Evolutionary conservation across 2,113 vertebrate genomes (phyloP).

Genomic region (Austrofundulus limnaeus): DNA sequence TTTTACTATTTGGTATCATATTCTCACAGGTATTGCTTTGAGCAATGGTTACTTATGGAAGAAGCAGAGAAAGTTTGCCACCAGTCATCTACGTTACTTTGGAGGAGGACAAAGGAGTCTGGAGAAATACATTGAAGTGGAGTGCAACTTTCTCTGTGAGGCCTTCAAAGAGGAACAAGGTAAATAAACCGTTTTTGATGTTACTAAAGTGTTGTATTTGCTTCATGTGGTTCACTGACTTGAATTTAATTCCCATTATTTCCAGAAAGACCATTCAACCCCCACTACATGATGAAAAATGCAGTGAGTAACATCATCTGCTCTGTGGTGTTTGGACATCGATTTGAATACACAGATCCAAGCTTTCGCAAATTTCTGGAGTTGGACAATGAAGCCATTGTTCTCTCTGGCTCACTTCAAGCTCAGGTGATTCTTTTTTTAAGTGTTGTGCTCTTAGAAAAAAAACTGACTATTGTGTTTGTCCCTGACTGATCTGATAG

Average conservation of each 20-base stretch:
- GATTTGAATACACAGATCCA: conserved; percentile 85
- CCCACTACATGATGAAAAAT: conserved; percentile 80
- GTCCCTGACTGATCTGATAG: not conserved
- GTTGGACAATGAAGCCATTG: conserved; percentile 73
- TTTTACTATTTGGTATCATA: not conserved
- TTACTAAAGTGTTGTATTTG: not conserved
- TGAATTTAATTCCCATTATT: not conserved
- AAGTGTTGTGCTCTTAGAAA: not conserved
- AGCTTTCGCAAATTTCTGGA: conserved; percentile 80
- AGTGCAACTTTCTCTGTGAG: conserved; percentile 75
- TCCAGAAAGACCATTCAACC: conserved; percentile 84
- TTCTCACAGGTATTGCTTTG: conserved; percentile 63
- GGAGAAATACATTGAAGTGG: conserved; percentile 81
- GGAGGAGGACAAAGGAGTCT: conserved; percentile 78
- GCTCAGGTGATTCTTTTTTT: conserved; percentile 48
- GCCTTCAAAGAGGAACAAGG: conserved; percentile 82
- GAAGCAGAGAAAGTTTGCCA: conserved; percentile 81
- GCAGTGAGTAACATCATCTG: conserved; percentile 86
- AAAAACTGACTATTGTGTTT: not conserved
- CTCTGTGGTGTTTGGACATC: conserved; percentile 84
- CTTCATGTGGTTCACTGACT: not conserved
- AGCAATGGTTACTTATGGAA: conserved; percentile 82
- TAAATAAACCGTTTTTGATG: conserved; percentile 14
- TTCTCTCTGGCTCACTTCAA: conserved; percentile 57
- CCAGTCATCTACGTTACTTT: conserved; percentile 80